Conservation (phyloP, 2,888 invertebrate genomes). For the Trilocha varians region DNA sequence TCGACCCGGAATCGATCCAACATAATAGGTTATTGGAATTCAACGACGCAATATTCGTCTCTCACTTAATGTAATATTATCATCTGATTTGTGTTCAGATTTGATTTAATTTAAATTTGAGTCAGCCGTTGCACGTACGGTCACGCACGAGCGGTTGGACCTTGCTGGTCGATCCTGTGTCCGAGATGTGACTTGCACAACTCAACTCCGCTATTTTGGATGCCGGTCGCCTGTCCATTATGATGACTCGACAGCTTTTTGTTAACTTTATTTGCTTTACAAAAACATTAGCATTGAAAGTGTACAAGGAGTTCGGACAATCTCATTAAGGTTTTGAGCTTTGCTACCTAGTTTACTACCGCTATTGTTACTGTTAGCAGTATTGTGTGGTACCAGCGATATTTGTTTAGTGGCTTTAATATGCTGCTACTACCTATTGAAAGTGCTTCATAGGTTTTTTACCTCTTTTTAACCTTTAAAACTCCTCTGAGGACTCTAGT, state of each 20-base stretch:
- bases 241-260: slow-evolving; percentile 27
- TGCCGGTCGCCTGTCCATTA: slow-evolving; percentile 27
- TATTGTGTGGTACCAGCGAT: no score
- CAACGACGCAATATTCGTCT: neutral
- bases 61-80: neutral
- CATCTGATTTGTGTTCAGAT: neutral
- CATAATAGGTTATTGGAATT: neutral
- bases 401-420: no score
- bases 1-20: neutral
- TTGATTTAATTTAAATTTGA: slow-evolving; percentile 35
- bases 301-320: neutral
- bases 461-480: no score
- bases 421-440: no score
- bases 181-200: slow-evolving; percentile 65
- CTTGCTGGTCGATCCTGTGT: slow-evolving; percentile 54
- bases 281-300: neutral
- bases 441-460: no score
- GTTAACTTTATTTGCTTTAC: slow-evolving; percentile 15
- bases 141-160: slow-evolving; percentile 51
- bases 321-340: neutral
- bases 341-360: no score
- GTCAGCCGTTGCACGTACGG: slow-evolving; percentile 42
- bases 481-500: no score
- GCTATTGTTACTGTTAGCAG: no score
- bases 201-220: slow-evolving; percentile 46